These are phyloP conservation scores for Exaiptasia diaphana DNA, from an alignment of 64 coral and sea anemone genomes.

Conservation along the genomic window DNA sequence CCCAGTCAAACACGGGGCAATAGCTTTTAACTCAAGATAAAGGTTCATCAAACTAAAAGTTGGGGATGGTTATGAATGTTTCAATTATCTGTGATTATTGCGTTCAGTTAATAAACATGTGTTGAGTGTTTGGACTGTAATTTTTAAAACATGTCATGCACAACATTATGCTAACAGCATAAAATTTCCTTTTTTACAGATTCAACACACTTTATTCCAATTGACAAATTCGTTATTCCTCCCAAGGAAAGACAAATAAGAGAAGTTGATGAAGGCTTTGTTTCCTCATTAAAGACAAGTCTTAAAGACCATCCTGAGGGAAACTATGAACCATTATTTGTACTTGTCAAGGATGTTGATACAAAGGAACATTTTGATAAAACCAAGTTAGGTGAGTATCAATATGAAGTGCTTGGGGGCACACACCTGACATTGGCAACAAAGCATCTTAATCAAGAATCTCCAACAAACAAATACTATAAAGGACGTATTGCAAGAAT, in stretches of 20 bases:
- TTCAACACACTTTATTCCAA: slow-evolving; percentile 2
- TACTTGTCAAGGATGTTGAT: slow-evolving; percentile 10
- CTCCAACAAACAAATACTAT: neutral
- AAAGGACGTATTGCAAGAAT: slow-evolving; percentile 23
- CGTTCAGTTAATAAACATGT: neutral
- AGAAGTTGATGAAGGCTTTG: slow-evolving; percentile 17
- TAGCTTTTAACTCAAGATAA: too few relatives aligned
- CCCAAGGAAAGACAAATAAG: slow-evolving; percentile 31
- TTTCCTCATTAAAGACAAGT: slow-evolving; percentile 2
- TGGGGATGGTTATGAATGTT: neutral
- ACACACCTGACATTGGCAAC: slow-evolving; percentile 49
- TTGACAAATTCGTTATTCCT: slow-evolving; percentile 17
- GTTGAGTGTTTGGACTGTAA: neutral
- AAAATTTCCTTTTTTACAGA: slow-evolving; percentile 1
- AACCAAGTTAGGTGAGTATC: neutral
- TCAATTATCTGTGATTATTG: neutral
- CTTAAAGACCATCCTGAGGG: slow-evolving; percentile 7
- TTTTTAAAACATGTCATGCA: neutral
- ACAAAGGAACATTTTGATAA: slow-evolving; percentile 11
- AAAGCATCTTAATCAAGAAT: slow-evolving; percentile 26
- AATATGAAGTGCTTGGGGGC: slow-evolving; percentile 55
- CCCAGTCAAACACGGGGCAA: too few relatives aligned
- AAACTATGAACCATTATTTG: slow-evolving; percentile 21
- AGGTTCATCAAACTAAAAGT: too few relatives aligned
- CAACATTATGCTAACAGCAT: neutral